Evolutionary conservation across 2,888 invertebrate genomes (phyloP).

Genomic region (Arge pagana): DNA sequence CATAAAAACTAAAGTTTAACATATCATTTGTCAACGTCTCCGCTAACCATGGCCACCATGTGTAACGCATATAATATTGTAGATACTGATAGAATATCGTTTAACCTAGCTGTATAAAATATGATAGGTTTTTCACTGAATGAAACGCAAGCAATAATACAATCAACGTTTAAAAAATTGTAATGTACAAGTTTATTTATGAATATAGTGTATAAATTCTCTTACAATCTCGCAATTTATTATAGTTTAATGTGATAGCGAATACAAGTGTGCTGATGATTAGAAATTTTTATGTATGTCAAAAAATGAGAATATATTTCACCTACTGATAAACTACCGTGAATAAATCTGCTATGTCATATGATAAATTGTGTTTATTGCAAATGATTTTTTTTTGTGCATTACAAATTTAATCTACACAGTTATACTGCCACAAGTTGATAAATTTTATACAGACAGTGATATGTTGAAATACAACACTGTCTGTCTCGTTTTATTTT

Average conservation of each 20-base stretch:
- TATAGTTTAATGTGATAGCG: background rate
- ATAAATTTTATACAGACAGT: background rate
- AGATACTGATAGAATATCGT: too few relatives aligned
- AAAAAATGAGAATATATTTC: slow-evolving; percentile 1
- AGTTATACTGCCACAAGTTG: slow-evolving; percentile 10
- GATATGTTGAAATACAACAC: slow-evolving; percentile 6
- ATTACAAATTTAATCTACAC: slow-evolving; percentile 17
- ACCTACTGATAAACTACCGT: background rate
- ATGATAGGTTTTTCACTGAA: too few relatives aligned
- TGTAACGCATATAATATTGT: background rate
- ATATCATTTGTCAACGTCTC: too few relatives aligned
- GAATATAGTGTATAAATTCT: slow-evolving; percentile 7
- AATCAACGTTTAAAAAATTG: background rate
- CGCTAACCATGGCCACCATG: background rate
- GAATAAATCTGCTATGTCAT: slow-evolving; percentile 1
- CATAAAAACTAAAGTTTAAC: too few relatives aligned
- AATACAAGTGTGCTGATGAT: background rate
- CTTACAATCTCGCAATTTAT: slow-evolving; percentile 2
- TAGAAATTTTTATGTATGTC: background rate
- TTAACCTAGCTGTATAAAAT: too few relatives aligned
- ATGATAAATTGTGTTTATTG: slow-evolving; percentile 9
- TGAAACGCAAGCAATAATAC: too few relatives aligned
- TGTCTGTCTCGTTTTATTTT: slow-evolving; percentile 7
- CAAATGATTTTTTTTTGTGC: slow-evolving; percentile 13
- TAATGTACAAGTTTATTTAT: slow-evolving; percentile 7